These are phyloP conservation scores for Coelopa pilipes DNA, from an alignment of 2,888 invertebrate genomes.

Conservation along the genomic window DNA sequence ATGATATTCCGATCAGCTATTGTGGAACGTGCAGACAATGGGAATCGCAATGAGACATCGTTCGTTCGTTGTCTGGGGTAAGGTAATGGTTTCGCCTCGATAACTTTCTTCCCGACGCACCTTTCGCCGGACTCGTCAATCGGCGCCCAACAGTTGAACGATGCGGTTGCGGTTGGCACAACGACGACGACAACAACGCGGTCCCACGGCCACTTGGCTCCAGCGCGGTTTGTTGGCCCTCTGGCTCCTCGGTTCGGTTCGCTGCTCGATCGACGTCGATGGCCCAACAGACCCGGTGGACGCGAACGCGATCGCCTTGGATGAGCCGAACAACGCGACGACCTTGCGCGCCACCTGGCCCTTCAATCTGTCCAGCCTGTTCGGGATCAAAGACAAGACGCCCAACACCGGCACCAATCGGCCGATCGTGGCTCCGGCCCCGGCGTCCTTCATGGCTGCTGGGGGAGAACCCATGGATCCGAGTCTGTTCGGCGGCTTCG, in stretches of 20 bases:
- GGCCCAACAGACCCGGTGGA: too few species aligned
- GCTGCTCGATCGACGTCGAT: too few species aligned
- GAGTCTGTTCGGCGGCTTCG: conserved; percentile 42
- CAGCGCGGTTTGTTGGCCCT: too few species aligned
- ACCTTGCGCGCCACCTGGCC: conserved; percentile 1
- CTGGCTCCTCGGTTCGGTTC: too few species aligned
- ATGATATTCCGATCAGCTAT: conserved; percentile 55
- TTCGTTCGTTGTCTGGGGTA: background rate
- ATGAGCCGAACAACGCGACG: background rate
- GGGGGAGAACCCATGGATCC: background rate
- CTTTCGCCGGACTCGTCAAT: background rate
- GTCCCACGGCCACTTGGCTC: too few species aligned
- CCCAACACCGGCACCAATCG: background rate
- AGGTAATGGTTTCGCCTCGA: conserved; percentile 7
- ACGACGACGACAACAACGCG: too few species aligned
- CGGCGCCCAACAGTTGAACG: conserved; percentile 5
- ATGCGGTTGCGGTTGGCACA: conserved; percentile 3
- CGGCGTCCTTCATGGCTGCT: background rate
- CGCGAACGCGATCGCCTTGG: too few species aligned
- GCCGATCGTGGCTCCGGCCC: background rate
- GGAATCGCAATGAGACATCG: background rate
- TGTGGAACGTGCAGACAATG: conserved; percentile 45
- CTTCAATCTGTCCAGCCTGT: conserved; percentile 25
- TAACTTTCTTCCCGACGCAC: conserved; percentile 8
- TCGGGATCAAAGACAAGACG: background rate